Percentiles rank a stretch among this genome's conserved stretches.
Conservation (phyloP, 2,113 vertebrate genomes). For the Lampris megalopsis region DNA sequence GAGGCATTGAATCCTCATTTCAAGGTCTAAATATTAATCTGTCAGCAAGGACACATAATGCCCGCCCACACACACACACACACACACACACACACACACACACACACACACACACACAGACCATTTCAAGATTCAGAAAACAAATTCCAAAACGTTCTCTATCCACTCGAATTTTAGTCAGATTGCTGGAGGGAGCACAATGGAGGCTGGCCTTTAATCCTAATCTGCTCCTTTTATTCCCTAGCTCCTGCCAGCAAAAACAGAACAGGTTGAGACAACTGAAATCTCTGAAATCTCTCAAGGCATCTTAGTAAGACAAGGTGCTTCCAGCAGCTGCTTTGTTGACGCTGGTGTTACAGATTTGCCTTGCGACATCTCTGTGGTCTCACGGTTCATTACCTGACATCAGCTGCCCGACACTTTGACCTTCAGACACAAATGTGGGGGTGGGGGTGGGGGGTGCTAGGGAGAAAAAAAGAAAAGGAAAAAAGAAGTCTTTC, state of each 20-base stretch:
- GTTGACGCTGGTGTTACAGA: constrained; percentile 39
- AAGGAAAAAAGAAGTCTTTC: not conserved
- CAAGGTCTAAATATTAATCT: constrained; percentile 20
- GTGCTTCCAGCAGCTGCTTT: constrained; percentile 16
- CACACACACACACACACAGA: not conserved
- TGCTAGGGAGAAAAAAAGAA: not conserved
- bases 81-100: not conserved
- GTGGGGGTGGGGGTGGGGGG: not conserved
- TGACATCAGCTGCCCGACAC: constrained; percentile 36
- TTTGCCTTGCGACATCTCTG: constrained; percentile 38
- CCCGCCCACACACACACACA: not conserved
- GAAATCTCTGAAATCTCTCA: not conserved
- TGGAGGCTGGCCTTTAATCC: constrained; percentile 10
- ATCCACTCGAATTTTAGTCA: not conserved
- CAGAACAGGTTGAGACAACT: not conserved
- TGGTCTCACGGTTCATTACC: constrained; percentile 49
- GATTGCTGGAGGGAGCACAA: not conserved
- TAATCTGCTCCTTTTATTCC: not conserved
- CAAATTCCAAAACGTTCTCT: constrained; percentile 3
- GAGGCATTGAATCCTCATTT: constrained; percentile 29
- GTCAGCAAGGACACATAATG: constrained; percentile 1
- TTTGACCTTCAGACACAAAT: constrained; percentile 52
- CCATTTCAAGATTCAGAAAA: not conserved
- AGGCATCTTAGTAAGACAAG: not conserved
- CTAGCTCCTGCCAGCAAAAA: not conserved